Conservation (phyloP, 2,888 invertebrate species). For the Lepidocyrtoides sp. region DNA sequence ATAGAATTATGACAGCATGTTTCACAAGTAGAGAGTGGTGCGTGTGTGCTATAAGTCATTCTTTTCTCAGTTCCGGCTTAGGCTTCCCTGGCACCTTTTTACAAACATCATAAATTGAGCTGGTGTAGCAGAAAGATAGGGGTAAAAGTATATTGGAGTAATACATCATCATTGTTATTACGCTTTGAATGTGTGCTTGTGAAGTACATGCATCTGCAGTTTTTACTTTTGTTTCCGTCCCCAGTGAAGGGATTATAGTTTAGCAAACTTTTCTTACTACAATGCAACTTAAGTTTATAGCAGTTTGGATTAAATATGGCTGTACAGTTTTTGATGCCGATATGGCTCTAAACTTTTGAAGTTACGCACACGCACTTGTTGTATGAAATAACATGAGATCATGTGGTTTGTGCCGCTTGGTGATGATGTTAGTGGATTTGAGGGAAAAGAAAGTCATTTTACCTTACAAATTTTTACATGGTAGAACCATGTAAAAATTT, state of each 20-base stretch:
- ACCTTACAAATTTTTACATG: too few species aligned
- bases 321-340: background rate
- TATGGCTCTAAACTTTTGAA: background rate
- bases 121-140: background rate
- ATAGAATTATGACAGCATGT: constrained; percentile 47
- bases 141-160: background rate
- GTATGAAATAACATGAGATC: too few species aligned
- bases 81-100: background rate
- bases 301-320: background rate
- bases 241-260: background rate
- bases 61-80: background rate
- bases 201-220: background rate
- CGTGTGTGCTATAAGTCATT: background rate
- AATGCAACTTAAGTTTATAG: background rate
- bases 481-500: too few species aligned
- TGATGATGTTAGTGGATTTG: too few species aligned
- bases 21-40: constrained; percentile 2
- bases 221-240: background rate
- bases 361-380: too few species aligned
- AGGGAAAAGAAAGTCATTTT: constrained; percentile 12
- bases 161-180: background rate
- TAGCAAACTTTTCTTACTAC: background rate
- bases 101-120: background rate
- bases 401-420: too few species aligned
- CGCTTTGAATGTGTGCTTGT: too few species aligned